Base-by-base conservation (phyloP, 2,797 vertebrate genomes). In the Arrhamphus sclerolepis region DNA sequence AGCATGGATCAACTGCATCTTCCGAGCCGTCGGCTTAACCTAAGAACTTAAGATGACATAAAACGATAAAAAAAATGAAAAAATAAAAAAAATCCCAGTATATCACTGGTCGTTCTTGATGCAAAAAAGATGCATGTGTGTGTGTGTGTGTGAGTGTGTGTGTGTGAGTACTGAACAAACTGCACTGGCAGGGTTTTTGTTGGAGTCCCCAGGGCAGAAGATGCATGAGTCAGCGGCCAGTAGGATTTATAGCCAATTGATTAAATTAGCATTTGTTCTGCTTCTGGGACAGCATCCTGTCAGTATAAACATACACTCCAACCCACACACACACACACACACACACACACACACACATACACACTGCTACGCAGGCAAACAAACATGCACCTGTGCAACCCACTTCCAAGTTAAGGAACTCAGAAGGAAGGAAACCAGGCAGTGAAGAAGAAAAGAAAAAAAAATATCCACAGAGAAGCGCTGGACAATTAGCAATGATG, bases 201-300 rank as follows among this genome's bases (percentile, higher is more conserved):
- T 77, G 73, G 83, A 84, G 87, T 91, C 89, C 71, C 70, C 83
- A 88, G 92, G 93, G 88, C 87, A 87, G 82, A 77, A 90, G 93
- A 93, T 92, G 88, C 92, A 90, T 96, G 95, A 97, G 93, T 97
- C 95, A 97, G 96, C 95, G 95, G 85, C 89, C 92, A 91, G 91
- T 81, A 89, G 92, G 93, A 95, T 95, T 95, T 95, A 94, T 94
- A 94, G 94, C 93, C 93, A 88, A 95, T 95, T 96, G 95, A 97
- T 97, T 97, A 95, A 95, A 97, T 98, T 98, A 96, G 94, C 94
- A 96, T 97, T 95, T 93, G 92, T 95, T 94, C 95, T 93, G 95
- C 94, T 92, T 91, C 93, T 92, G 86, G 82, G 87, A 85, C 80
- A 92, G 79, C 79, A 84, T 84, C 80, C 90, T 89, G 87, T 89